Percentiles rank a stretch among this genome's conserved stretches.
phyloP scores from a whole-genome alignment of 1,140 invertebrate genomes.

The Drosophila elegans region DNA sequence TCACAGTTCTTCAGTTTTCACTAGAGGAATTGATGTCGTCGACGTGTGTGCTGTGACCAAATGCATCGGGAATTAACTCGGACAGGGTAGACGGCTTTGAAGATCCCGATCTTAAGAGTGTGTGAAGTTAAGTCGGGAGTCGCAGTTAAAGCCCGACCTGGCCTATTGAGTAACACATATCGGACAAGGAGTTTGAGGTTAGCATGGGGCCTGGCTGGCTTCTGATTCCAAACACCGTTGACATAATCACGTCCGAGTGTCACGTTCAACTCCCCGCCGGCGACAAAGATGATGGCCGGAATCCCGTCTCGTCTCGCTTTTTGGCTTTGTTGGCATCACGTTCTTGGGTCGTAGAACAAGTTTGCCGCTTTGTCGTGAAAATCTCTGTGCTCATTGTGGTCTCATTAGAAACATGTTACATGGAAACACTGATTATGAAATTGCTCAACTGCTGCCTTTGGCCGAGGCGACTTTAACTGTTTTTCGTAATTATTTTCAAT shows the following conservation, averaged over 20 bases:
- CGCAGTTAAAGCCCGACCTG: slow-evolving; percentile 65
- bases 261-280: slow-evolving; percentile 58
- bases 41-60: slow-evolving; percentile 61
- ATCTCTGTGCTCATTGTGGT: slow-evolving; percentile 49
- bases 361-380: slow-evolving; percentile 45
- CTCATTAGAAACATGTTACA: slow-evolving; percentile 80
- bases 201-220: not conserved
- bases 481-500: slow-evolving; percentile 67
- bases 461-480: slow-evolving; percentile 58
- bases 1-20: slow-evolving; percentile 15
- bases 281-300: slow-evolving; percentile 36
- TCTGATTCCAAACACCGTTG: slow-evolving; percentile 54
- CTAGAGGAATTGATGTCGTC: slow-evolving; percentile 30
- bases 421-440: slow-evolving; percentile 74
- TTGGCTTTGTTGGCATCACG: slow-evolving; percentile 76
- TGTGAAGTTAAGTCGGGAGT: slow-evolving; percentile 28
- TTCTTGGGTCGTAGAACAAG: slow-evolving; percentile 67
- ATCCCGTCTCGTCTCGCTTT: slow-evolving; percentile 37
- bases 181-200: slow-evolving; percentile 2
- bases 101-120: slow-evolving; percentile 24
- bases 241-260: slow-evolving; percentile 80
- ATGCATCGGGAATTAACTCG: slow-evolving; percentile 63
- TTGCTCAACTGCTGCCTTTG: slow-evolving; percentile 22
- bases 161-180: slow-evolving; percentile 73
- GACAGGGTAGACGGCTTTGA: slow-evolving; percentile 28